Evolutionary conservation across 2,888 invertebrate genomes (phyloP).

Genomic region (Agriopis marginaria): DNA sequence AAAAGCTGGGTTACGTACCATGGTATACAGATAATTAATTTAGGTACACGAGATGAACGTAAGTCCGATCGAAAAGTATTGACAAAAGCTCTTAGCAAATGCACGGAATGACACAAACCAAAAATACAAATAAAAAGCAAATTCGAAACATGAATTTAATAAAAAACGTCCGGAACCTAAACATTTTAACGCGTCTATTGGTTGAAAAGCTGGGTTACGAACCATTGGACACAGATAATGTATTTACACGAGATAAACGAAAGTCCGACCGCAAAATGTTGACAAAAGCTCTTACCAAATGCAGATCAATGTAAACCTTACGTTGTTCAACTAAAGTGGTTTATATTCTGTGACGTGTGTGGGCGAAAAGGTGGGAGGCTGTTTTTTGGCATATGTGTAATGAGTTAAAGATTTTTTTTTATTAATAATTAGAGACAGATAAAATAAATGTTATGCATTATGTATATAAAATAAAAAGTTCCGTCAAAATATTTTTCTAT

Average conservation of each 20-base stretch:
- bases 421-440: not conserved
- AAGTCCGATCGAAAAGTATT: constrained; percentile 79
- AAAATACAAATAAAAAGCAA: no score
- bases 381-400: constrained; percentile 54
- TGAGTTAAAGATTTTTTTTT: constrained; percentile 35
- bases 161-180: constrained; percentile 67
- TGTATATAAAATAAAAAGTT: not conserved
- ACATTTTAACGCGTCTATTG: constrained; percentile 71
- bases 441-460: no score
- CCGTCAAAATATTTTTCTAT: not conserved
- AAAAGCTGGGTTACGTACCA: constrained; percentile 72
- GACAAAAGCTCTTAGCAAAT: constrained; percentile 63
- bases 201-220: constrained; percentile 74
- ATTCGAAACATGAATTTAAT: no score
- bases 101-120: constrained; percentile 10
- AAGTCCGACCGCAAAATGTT: constrained; percentile 79
- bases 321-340: constrained; percentile 32
- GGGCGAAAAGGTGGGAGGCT: constrained; percentile 65
- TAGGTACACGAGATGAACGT: constrained; percentile 81
- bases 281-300: constrained; percentile 63
- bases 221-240: constrained; percentile 85
- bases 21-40: constrained; percentile 85
- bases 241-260: constrained; percentile 81
- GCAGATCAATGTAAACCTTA: constrained; percentile 55
- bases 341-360: constrained; percentile 52